phyloP scores from a whole-genome alignment of 2,888 invertebrate species.

The Drosophila macrospina region DNA sequence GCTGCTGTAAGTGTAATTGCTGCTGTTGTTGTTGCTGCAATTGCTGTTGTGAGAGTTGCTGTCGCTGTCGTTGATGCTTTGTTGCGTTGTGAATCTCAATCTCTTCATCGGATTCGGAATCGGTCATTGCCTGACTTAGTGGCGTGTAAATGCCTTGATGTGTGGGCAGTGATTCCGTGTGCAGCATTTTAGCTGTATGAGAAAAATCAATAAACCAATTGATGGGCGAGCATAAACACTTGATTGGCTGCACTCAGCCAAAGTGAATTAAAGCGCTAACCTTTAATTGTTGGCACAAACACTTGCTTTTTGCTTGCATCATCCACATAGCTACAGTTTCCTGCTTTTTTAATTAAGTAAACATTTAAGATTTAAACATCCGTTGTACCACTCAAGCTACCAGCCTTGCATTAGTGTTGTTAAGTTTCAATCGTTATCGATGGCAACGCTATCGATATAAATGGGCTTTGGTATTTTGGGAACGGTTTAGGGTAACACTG shows the following conservation, averaged over 20 bases:
- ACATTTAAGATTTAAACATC: constrained; percentile 44
- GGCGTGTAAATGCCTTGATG: constrained; percentile 89
- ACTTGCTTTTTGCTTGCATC: constrained; percentile 63
- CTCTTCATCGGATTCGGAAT: constrained; percentile 92
- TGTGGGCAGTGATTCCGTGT: constrained; percentile 83
- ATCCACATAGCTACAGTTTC: constrained; percentile 77
- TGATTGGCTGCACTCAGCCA: background rate
- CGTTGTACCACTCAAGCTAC: background rate
- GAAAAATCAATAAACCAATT: constrained; percentile 78
- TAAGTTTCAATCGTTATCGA: constrained; percentile 1
- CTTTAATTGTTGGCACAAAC: constrained; percentile 70
- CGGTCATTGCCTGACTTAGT: constrained; percentile 91
- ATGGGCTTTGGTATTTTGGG: background rate
- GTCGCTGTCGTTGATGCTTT: constrained; percentile 55
- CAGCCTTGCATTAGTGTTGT: constrained; percentile 5
- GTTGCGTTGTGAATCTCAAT: constrained; percentile 73
- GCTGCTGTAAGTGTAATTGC: constrained; percentile 50
- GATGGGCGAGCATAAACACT: background rate
- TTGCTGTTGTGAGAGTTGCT: constrained; percentile 49
- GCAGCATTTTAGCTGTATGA: constrained; percentile 83
- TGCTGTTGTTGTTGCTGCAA: constrained; percentile 57
- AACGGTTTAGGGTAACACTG: constrained; percentile 30
- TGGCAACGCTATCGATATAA: constrained; percentile 17
- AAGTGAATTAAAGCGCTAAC: constrained; percentile 36
- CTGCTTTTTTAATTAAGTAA: constrained; percentile 34